Conservation (phyloP, 64 coral and sea anemone species). For the Montipora cactus region DNA sequence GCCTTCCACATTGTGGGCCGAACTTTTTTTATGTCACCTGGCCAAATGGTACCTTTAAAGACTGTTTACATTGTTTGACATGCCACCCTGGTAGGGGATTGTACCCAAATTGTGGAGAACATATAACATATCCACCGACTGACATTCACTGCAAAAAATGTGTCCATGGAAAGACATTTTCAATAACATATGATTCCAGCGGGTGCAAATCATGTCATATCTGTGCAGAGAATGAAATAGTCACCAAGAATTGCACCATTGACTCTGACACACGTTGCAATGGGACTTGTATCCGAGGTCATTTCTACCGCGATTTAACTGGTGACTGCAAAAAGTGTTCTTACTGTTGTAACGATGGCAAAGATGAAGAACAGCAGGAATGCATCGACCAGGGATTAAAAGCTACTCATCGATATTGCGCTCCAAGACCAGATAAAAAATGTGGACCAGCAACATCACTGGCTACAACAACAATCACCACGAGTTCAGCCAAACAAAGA, state of each 20-base stretch:
- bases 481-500: too few species aligned
- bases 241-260: neutral
- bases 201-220: neutral
- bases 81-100: constrained; percentile 1
- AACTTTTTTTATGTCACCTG: too few species aligned
- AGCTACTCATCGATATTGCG: neutral
- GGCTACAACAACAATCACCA: too few species aligned
- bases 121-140: neutral
- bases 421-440: neutral
- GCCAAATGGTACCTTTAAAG: too few species aligned
- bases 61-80: neutral
- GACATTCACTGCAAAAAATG: neutral
- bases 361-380: neutral
- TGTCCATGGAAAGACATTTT: neutral
- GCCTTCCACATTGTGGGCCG: too few species aligned
- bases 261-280: neutral
- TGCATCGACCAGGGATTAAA: constrained; percentile 8
- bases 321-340: constrained; percentile 13
- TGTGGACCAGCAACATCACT: neutral
- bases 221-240: neutral
- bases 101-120: neutral
- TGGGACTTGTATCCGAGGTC: neutral
- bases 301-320: neutral
- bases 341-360: constrained; percentile 17
- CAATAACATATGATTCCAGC: neutral